Conservation (phyloP, 2,113 vertebrate genomes). For the Scopus umbretta region DNA sequence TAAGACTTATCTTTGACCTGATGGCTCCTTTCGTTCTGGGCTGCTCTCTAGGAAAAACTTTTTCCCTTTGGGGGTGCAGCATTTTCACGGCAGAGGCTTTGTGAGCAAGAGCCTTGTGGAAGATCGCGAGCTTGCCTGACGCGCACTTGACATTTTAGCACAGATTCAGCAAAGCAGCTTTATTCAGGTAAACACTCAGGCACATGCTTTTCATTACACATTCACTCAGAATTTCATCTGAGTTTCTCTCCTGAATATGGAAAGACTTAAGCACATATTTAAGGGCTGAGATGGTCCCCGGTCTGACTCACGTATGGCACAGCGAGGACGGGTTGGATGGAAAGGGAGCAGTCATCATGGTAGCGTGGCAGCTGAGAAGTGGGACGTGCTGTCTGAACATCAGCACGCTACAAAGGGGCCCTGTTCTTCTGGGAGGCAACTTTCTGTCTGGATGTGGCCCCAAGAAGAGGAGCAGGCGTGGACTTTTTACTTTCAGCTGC, state of each 20-base stretch:
- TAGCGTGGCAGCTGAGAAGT: neutral
- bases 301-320: neutral
- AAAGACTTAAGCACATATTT: conserved; percentile 20
- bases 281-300: neutral
- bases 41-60: conserved; percentile 12
- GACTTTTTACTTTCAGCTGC: neutral
- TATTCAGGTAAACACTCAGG: conserved; percentile 38
- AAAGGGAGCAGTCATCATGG: neutral
- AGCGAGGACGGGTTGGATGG: neutral
- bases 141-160: neutral
- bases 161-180: neutral
- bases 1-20: conserved; percentile 40
- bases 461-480: neutral
- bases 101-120: neutral
- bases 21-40: neutral
- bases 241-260: neutral
- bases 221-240: neutral
- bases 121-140: neutral
- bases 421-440: neutral
- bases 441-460: neutral
- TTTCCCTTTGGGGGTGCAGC: neutral
- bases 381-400: neutral
- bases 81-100: neutral
- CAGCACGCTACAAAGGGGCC: neutral
- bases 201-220: neutral